Conservation (phyloP, 2,888 invertebrate species). For the Orchesella flavescens region DNA sequence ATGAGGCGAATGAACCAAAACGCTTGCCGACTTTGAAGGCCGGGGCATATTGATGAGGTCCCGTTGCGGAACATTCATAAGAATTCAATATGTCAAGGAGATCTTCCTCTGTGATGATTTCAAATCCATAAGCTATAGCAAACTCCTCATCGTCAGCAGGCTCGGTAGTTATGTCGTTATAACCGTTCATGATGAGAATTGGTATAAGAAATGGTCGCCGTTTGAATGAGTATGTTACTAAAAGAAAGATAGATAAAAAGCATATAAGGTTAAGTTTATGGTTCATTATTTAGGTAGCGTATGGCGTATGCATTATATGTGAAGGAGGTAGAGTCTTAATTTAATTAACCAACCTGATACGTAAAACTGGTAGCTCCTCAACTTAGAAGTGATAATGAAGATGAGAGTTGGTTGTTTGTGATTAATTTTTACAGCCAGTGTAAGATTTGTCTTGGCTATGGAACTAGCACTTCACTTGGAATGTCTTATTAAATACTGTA, state of each 20-base stretch:
- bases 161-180: slow-evolving; percentile 45
- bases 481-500: neutral
- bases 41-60: neutral
- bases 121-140: slow-evolving; percentile 45
- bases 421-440: slow-evolving; percentile 48
- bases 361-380: slow-evolving; percentile 35
- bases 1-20: neutral
- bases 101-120: slow-evolving; percentile 54
- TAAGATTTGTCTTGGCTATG: slow-evolving; percentile 4
- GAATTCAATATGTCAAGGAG: slow-evolving; percentile 4
- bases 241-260: neutral
- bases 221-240: slow-evolving; percentile 31
- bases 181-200: slow-evolving; percentile 53
- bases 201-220: slow-evolving; percentile 48
- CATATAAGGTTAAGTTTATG: neutral
- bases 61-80: neutral
- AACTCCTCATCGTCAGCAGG: slow-evolving; percentile 45
- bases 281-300: no score
- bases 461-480: neutral
- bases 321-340: no score
- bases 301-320: no score
- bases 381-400: slow-evolving; percentile 26
- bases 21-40: neutral
- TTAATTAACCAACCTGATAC: slow-evolving; percentile 15
- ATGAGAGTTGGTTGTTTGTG: slow-evolving; percentile 23